Evolutionary conservation across 2,888 invertebrate species (phyloP), one percentile per base, ranked within the genome.

Genomic region (Crocallis elinguaria): DNA sequence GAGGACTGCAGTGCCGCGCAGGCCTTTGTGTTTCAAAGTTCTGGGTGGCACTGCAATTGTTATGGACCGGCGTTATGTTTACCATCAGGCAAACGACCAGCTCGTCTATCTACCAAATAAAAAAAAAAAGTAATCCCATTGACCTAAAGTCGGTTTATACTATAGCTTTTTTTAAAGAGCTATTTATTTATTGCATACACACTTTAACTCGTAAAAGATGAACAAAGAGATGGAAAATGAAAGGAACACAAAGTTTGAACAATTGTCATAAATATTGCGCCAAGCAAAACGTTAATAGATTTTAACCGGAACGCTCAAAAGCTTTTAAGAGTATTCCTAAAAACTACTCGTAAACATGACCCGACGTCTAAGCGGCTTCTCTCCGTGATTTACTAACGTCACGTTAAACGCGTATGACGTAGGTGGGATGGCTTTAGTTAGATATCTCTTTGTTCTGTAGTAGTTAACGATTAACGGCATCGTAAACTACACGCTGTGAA

Each of bases 401-500:
- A 16, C 38, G 13, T 27, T 38, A 32, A 37, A 13, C 11, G 3
- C 14, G 23, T 32, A 44, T 45, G 51, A 51, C 39, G 44, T 14
- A 33, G 29, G 44, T 14, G 27, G 29, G 30, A 32, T 9, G 23
- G 6, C 14, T 25, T 9, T 19, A 19, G 6, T 19, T 8, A 14
- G 49, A n/a, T 11, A 16, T 42, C 59, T 59, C 64, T 67, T 67
- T 68, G 69, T 66, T 66, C 62, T 60, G 49, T 27, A 8, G 30
- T 29, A 25, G 25, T 25, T 9, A 9, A 4, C 29, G 11, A 53
- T 64, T 64, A 65, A 64, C 54, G 27, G 19, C 60, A 11, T 60
- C 65, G 61, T 64, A 59, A 66, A 68, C 32, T 37, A 13, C 11
- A 45, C 29, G 49, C 43, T 65, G 45, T 63, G 63, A 62, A 64